Base-by-base conservation (phyloP, 2,113 vertebrate genomes). In the Petaurus breviceps region DNA sequence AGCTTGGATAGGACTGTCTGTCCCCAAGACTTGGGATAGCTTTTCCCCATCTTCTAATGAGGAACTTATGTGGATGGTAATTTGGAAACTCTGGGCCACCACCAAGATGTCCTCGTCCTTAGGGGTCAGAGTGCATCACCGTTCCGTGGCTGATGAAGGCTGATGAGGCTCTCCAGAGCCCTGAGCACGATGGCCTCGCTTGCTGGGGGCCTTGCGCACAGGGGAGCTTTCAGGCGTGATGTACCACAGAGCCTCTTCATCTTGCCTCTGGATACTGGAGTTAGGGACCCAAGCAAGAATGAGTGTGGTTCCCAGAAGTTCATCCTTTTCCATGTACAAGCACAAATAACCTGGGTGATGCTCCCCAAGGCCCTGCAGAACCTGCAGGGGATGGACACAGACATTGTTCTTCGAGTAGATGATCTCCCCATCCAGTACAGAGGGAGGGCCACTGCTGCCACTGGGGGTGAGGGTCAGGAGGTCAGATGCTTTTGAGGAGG, bases 381-480 rank as follows among this genome's bases (percentile, higher is more conserved):
- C 99, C 98, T 99, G 99, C 0, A 99, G 98, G 0, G 99, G 99
- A 96, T 99, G 99, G 89, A 99, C 99, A 0, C 99, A 99, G 94
- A 99, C 99, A 98, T 99, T 99, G 98, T 99, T 99, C 98, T 99
- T 99, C 89, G 99, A 99, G 98, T 99, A 99, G 98, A 99, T 99
- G 96, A 99, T 99, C 97, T 99, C 99, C 61, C 99, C 99, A 12
- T 99, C 99, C 50, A 99, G 99, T 2, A 98, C 0, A 0, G 99
- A 98, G 28, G 99, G 98, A 28, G 98, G 96, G 91, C 99, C 99
- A 28, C 95, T 4, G 0, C 98, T 68, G 2, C 98, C 97, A 37
- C 99, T 98, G 0, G 99, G 97, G 96, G 98, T 98, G 96, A 99
- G 99, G 98, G 99, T 99, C 99, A 99, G 99, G 99, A 99, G 99